Evolutionary conservation across 2,113 vertebrate species (phyloP).

Genomic region (Aptenodytes patagonicus): DNA sequence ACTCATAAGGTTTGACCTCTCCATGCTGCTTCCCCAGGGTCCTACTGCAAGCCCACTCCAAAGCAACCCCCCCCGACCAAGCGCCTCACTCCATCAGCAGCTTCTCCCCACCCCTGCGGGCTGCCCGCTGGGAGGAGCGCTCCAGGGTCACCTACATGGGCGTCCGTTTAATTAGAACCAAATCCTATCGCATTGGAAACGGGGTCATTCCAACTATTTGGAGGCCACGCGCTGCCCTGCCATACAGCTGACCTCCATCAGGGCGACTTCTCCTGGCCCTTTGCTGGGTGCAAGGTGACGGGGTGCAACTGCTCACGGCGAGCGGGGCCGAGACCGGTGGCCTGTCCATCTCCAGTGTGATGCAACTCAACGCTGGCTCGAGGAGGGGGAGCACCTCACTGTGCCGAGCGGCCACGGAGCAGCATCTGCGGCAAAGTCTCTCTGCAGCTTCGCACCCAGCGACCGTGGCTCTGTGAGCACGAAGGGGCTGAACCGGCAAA

Average conservation of each 20-base stretch:
- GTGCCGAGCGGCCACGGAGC: fast-evolving
- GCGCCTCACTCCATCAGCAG: neutral
- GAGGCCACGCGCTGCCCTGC: neutral
- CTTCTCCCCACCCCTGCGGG: neutral
- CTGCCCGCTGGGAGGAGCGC: neutral
- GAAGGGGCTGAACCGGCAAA: neutral
- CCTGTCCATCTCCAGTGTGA: neutral
- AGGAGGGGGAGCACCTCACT: neutral
- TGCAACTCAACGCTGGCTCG: neutral
- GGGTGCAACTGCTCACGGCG: fast-evolving
- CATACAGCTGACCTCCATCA: fast-evolving
- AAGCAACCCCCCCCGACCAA: neutral
- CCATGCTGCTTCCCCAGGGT: neutral
- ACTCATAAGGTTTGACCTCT: neutral
- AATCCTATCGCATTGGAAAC: neutral
- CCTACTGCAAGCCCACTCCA: neutral
- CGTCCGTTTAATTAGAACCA: neutral
- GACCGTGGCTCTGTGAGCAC: fast-evolving
- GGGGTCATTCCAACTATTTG: neutral
- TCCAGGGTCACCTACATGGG: neutral
- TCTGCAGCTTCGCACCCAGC: neutral
- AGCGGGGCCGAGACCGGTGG: fast-evolving
- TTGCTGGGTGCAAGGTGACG: neutral
- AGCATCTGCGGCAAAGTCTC: neutral
- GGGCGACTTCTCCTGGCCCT: neutral